phyloP scores from a whole-genome alignment of 2,888 invertebrate species.

The Julus scanicus region DNA sequence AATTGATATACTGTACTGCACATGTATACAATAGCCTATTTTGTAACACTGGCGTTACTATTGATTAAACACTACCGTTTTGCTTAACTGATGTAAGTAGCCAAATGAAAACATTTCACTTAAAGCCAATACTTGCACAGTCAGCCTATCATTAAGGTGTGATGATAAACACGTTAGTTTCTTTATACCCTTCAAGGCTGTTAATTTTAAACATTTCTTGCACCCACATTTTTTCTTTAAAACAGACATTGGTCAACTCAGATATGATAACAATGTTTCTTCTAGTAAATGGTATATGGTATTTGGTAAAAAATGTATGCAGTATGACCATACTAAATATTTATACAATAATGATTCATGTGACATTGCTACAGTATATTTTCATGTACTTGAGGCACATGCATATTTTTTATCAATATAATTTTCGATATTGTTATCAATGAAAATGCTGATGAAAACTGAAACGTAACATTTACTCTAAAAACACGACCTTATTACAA shows the following conservation, averaged over 20 bases:
- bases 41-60: too few relatives aligned
- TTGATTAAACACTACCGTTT: neutral
- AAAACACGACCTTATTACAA: neutral
- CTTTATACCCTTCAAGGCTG: neutral
- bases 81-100: neutral
- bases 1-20: too few relatives aligned
- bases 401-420: too few relatives aligned
- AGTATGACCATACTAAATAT: neutral
- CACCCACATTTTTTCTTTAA: neutral
- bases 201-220: neutral
- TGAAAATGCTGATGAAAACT: neutral
- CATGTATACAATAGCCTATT: too few relatives aligned
- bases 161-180: neutral
- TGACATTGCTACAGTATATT: neutral
- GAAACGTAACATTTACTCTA: neutral
- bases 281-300: neutral
- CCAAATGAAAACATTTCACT: too few relatives aligned
- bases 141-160: neutral
- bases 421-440: neutral
- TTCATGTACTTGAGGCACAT: neutral
- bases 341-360: neutral
- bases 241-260: neutral
- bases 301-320: neutral
- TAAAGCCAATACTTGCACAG: too few relatives aligned
- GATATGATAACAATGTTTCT: neutral